Conservation (phyloP, 2,888 invertebrate genomes). For the Hyppa rectilinea region DNA sequence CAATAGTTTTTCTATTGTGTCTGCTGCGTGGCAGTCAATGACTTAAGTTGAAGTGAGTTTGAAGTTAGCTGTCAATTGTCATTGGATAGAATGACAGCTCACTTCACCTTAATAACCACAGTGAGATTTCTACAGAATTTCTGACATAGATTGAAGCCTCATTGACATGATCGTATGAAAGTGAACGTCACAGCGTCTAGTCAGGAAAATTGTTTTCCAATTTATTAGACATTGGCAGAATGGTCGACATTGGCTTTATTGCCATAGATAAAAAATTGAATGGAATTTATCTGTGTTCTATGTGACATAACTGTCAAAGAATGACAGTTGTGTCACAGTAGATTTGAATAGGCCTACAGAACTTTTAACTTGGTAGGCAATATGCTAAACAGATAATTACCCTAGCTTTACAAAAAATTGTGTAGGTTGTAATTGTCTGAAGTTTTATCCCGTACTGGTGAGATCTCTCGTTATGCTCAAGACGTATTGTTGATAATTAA, state of each 20-base stretch:
- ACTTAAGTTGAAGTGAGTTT: neutral
- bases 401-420: neutral
- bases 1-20: no score
- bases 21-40: no score
- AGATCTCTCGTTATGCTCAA: slow-evolving; percentile 45
- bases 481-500: slow-evolving; percentile 18
- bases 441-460: neutral
- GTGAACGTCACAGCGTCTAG: neutral
- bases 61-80: neutral
- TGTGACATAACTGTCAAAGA: neutral
- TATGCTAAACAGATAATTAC: neutral
- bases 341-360: neutral
- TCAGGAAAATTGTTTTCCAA: neutral
- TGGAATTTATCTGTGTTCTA: no score
- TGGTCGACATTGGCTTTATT: no score
- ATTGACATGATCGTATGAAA: neutral
- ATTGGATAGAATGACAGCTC: neutral
- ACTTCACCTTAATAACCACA: no score
- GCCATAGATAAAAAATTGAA: no score
- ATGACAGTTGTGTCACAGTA: neutral
- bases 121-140: no score
- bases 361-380: neutral
- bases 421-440: neutral
- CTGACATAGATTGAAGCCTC: neutral
- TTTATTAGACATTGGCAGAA: no score